phyloP scores from a whole-genome alignment of 2,113 vertebrate genomes.

The Callaeas wilsoni region DNA sequence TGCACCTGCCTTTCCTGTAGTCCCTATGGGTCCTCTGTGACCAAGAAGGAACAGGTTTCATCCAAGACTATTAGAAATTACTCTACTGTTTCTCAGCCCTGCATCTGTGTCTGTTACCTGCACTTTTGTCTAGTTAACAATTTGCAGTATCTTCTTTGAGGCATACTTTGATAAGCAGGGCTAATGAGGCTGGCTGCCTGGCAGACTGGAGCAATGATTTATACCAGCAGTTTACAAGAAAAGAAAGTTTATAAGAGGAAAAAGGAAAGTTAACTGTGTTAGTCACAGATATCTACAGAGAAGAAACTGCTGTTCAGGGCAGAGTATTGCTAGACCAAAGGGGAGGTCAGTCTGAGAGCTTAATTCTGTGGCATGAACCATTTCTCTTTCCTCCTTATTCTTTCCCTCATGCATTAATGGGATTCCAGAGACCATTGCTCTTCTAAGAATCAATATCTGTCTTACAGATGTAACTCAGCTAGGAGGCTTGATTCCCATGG shows the following conservation, averaged over 20 bases:
- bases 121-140: not conserved
- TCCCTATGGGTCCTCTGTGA: not conserved
- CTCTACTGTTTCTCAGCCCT: not conserved
- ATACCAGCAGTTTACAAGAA: not conserved
- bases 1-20: not conserved
- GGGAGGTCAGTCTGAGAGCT: not conserved
- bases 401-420: not conserved
- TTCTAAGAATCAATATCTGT: not conserved
- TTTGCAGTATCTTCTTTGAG: not conserved
- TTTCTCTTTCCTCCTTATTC: not conserved
- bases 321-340: not conserved
- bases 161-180: conserved; percentile 24
- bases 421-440: not conserved
- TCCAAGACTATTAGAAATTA: not conserved
- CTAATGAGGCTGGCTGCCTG: conserved; percentile 7
- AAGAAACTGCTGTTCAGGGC: not conserved
- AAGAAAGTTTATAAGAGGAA: not conserved
- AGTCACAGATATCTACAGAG: not conserved
- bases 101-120: not conserved
- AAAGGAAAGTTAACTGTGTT: not conserved
- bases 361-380: not conserved
- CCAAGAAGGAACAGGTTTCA: not conserved
- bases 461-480: not conserved
- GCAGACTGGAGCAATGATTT: not conserved
- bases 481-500: not conserved